Evolutionary conservation across 2,113 vertebrate genomes (phyloP), one percentile per base, ranked within the genome.

Genomic region (Scolopax mira): DNA sequence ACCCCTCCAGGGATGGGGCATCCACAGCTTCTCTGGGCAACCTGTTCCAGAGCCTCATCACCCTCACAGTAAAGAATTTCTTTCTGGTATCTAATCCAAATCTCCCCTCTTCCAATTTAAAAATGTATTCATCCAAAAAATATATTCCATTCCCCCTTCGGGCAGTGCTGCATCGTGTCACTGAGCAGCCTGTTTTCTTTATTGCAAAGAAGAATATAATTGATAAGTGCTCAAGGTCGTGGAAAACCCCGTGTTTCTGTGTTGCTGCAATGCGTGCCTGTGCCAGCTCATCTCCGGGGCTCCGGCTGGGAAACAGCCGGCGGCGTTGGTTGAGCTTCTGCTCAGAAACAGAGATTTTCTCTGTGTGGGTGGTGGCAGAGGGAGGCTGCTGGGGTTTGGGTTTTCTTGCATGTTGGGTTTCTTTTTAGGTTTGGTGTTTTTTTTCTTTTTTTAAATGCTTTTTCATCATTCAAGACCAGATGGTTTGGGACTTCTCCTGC

Each of bases 251-350:
- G 0, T 87, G 94, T n/a, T 79, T 52, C 35, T 9, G 41, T 9
- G 73, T 37, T 95, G 88, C 96, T 92, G 93, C 94, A 90, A 58
- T 86, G 92, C 2, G 11, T 87, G 89, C 69, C 89, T 58, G 67
- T 92, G 93, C 96, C 96, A 95, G 93, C 94, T 92, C 83, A 39
- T 54, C 73, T 12, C 88, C 9, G 2, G 75, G 74, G 88, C 92
- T 95, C 79, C 39, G 33, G 90, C 93, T 88, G 85, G 85, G 92
- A 95, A 89, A 7, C 82, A 88, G 88, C 90, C 22, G 0, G 0
- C 1, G 3, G 39, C 23, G 58, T 72, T 79, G 87, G 81, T 94
- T 79, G 84, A 93, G 91, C 82, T 88, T 58, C 96, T 95, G 85
- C 93, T 96, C 79, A 8, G 85, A 55, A 92, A 17, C 4, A 0